Evolutionary conservation across 2,113 vertebrate genomes (phyloP).

Genomic region (Lanius ludovicianus): DNA sequence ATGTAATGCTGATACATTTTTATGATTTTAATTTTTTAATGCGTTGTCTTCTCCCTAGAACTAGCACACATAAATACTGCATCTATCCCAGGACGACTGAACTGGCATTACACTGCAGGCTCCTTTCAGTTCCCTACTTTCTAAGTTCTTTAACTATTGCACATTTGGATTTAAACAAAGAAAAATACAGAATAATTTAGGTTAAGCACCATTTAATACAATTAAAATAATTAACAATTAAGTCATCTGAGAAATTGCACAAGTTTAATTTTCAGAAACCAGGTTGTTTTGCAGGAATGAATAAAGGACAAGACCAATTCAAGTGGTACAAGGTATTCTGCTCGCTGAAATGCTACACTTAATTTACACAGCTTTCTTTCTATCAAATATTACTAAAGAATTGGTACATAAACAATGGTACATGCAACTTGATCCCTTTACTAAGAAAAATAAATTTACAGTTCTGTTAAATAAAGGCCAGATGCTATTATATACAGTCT

Average conservation of each 20-base stretch:
- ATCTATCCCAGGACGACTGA: neutral
- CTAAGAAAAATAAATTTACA: constrained; percentile 53
- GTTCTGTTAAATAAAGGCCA: constrained; percentile 45
- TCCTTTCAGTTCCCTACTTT: neutral
- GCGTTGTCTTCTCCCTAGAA: neutral
- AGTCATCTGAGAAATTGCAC: neutral
- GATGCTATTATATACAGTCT: constrained; percentile 53
- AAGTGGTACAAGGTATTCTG: constrained; percentile 18
- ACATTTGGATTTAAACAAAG: neutral
- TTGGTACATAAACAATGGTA: constrained; percentile 2
- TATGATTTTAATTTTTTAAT: constrained; percentile 1
- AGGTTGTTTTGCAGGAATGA: constrained; percentile 11
- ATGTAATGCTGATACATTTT: neutral
- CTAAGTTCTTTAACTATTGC: neutral
- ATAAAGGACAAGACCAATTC: constrained; percentile 30
- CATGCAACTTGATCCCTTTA: constrained; percentile 54
- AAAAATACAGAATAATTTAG: neutral
- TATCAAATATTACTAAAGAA: constrained; percentile 37
- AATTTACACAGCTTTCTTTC: constrained; percentile 56
- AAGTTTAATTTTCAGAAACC: constrained; percentile 22
- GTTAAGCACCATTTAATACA: neutral
- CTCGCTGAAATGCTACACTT: constrained; percentile 31
- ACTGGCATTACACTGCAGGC: neutral
- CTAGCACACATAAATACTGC: constrained; percentile 35
- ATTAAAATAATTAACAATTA: neutral